Evolutionary conservation across 2,113 vertebrate species (phyloP), one percentile per base, ranked within the genome.

Genomic region (Eonycteris spelaea): DNA sequence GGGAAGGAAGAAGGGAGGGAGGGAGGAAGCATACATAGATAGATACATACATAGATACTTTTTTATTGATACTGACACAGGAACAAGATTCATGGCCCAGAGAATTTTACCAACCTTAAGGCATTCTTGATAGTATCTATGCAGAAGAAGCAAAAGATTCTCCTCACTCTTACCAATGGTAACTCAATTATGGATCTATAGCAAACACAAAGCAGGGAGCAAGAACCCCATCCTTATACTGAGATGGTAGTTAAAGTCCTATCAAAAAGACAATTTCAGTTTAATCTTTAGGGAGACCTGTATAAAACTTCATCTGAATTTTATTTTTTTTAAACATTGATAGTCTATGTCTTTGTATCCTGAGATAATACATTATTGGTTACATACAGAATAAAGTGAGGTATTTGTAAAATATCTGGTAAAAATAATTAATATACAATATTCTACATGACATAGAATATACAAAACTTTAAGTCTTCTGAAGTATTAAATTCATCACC

Each of bases 401-500:
- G 94, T 97, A 97, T 97, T 89, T 95, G 96, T 97, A 97, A 98
- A 98, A 93, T 97, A 96, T 94, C 91, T 97, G 95, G 87, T 96
- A 21, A 82, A 97, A 98, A 98, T 96, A 95, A 95, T 96, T 91
- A 93, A 96, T 97, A 96, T 94, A 97, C 97, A 97, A 74, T 97
- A 96, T 94, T 97, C 96, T 97, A 96, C 95, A 98, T 97, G 95
- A 97, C 96, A 98, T 96, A 95, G 93, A 91, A 88, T 88, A 86
- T 94, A 93, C 0, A 35, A 96, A 94, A 59, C 59, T 85, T 95
- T 88, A 90, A 68, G 77, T 95, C 70, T 96, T 97, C 77, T 96
- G 57, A 97, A 97, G 83, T 97, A 94, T 97, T 95, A 95, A 95
- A 80, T 1, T 75, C 75, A 95, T 91, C 78, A 91, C 48, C 84